Conservation (phyloP, 2,888 invertebrate genomes). For the Lasioglossum vierecki region DNA sequence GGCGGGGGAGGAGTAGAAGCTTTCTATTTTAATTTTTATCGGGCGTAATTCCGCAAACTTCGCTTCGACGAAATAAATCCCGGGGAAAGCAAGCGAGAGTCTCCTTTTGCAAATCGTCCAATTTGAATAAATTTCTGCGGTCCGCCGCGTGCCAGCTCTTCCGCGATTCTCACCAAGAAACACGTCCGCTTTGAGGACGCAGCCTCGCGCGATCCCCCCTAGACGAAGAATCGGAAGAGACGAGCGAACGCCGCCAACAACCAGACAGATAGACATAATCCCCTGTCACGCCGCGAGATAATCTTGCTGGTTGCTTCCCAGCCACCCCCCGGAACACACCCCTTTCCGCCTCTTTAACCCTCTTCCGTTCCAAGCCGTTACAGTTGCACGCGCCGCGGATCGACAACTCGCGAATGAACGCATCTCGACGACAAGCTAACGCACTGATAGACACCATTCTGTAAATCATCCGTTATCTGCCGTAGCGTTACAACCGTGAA, state of each 20-base stretch:
- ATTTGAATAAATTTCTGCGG: constrained; percentile 20
- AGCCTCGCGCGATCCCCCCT: constrained; percentile 2
- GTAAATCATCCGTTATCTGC: not conserved
- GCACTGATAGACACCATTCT: not conserved
- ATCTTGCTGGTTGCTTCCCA: constrained; percentile 45
- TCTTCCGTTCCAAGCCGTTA: constrained; percentile 4
- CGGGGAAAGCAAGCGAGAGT: not conserved
- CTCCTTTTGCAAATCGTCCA: constrained; percentile 3
- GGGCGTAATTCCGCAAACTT: not conserved
- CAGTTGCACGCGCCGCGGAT: constrained; percentile 7
- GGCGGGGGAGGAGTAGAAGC: not conserved
- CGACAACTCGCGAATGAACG: not conserved
- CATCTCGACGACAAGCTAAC: not conserved
- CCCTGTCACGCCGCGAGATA: constrained; percentile 61
- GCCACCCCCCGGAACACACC: not conserved
- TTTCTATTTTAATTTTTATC: constrained; percentile 57
- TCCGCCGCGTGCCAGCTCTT: not conserved
- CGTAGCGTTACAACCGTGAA: not conserved
- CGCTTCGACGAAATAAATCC: not conserved
- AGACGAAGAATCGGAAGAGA: constrained; percentile 36
- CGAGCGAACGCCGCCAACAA: constrained; percentile 21
- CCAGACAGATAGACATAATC: constrained; percentile 65
- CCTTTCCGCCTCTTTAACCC: constrained; percentile 35
- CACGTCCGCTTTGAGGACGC: constrained; percentile 15
- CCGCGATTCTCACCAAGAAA: not conserved